phyloP scores from a whole-genome alignment of 2,797 vertebrate species.

The Oryzias sinensis region DNA sequence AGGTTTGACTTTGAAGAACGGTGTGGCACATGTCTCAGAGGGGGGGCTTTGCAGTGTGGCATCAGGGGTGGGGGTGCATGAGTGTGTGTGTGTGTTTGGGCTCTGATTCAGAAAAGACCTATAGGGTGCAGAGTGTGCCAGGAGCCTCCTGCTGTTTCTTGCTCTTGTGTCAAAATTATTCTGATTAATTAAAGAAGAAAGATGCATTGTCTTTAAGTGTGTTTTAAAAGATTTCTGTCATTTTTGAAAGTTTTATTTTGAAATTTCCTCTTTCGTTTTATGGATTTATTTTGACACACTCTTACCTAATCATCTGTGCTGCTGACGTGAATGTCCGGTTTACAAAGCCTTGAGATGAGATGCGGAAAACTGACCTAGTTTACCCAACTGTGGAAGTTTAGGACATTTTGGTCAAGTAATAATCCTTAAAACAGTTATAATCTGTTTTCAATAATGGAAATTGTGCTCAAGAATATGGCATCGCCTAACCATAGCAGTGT shows the following conservation, averaged over 20 bases:
- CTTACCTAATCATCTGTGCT: conserved; percentile 2
- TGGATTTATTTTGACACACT: conserved; percentile 2
- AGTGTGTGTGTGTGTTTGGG: conserved; percentile 14
- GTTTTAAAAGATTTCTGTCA: too few relatives aligned
- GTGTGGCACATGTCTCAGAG: conserved; percentile 23
- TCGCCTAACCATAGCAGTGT: too few relatives aligned
- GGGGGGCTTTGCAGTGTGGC: conserved; percentile 7
- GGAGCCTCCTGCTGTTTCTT: conserved; percentile 2
- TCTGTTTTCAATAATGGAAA: too few relatives aligned
- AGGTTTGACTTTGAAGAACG: conserved; percentile 34
- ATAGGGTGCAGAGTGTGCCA: conserved; percentile 21
- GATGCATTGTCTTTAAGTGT: too few relatives aligned
- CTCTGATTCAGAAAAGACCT: conserved; percentile 41
- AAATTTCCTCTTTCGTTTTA: not conserved
- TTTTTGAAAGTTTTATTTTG: too few relatives aligned
- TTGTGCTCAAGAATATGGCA: too few relatives aligned
- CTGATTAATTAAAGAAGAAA: too few relatives aligned
- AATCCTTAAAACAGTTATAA: too few relatives aligned
- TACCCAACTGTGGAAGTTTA: too few relatives aligned
- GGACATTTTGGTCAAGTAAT: too few relatives aligned
- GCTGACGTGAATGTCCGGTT: conserved; percentile 2
- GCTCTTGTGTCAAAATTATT: not conserved
- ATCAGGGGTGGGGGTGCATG: conserved; percentile 15
- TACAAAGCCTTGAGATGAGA: not conserved
- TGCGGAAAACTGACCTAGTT: too few relatives aligned